These are phyloP conservation scores for Sterna hirundo DNA, from an alignment of 2,113 vertebrate genomes.

Conservation along the genomic window DNA sequence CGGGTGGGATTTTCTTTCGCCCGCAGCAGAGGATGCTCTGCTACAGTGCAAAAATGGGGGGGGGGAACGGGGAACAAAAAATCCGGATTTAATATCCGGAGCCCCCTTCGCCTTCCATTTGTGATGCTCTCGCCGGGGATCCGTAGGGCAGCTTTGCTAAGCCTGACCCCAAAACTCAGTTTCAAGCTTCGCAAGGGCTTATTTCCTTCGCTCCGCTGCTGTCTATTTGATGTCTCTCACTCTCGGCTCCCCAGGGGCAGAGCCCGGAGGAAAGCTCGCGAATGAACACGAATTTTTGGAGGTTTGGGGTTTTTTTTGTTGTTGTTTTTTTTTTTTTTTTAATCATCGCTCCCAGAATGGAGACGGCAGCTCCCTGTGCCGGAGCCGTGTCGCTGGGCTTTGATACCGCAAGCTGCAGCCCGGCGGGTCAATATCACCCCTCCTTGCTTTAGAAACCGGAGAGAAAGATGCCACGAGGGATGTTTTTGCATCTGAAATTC, in stretches of 20 bases:
- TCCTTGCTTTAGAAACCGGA: background rate
- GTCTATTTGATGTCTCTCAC: background rate
- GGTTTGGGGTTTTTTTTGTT: background rate
- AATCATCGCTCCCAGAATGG: background rate
- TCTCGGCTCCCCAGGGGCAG: background rate
- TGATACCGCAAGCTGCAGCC: background rate
- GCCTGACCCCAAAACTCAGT: background rate
- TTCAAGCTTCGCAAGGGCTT: background rate
- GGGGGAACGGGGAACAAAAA: accelerated
- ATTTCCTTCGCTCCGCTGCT: background rate
- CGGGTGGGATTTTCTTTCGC: background rate
- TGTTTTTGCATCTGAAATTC: background rate
- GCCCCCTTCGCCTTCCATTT: background rate
- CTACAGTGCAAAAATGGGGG: background rate
- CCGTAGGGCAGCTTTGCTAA: accelerated
- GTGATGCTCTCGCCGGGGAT: background rate
- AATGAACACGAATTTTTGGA: background rate
- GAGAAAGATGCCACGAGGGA: background rate
- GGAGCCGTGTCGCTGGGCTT: background rate
- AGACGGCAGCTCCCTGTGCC: background rate
- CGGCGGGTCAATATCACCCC: background rate
- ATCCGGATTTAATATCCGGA: background rate
- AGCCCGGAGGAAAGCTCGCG: background rate
- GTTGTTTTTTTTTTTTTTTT: background rate
- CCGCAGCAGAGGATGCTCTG: background rate